phyloP scores from a whole-genome alignment of 2,113 vertebrate species.

The Mesoclemmys tuberculata region DNA sequence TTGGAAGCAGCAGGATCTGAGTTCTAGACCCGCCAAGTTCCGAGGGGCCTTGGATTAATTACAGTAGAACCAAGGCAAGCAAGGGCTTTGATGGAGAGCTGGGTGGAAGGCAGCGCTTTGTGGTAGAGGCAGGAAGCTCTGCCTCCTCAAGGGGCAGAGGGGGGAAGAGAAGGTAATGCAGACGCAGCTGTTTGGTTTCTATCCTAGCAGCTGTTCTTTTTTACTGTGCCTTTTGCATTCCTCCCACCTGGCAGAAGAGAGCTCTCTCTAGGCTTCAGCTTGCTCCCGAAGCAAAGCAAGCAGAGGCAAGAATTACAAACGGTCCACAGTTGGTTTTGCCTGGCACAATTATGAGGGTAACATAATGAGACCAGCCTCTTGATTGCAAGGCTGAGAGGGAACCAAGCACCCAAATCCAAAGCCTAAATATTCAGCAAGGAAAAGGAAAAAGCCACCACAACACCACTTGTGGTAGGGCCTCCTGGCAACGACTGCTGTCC shows the following conservation, averaged over 20 bases:
- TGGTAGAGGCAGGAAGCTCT: neutral
- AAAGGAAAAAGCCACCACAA: neutral
- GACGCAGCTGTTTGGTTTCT: neutral
- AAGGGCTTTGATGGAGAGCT: neutral
- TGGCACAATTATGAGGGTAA: neutral
- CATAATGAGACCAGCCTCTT: neutral
- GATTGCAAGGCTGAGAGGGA: neutral
- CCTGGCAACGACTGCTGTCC: neutral
- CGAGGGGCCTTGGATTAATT: neutral
- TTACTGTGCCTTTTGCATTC: neutral
- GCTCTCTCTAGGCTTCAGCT: neutral
- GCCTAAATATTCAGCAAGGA: neutral
- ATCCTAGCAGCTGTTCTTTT: neutral
- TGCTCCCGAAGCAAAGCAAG: neutral
- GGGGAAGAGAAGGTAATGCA: neutral
- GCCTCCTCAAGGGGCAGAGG: neutral
- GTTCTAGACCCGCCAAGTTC: neutral
- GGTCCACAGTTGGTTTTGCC: neutral
- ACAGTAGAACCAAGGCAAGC: neutral
- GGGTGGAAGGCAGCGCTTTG: neutral
- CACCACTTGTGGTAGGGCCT: neutral
- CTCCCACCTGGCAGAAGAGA: neutral
- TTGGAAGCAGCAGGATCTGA: neutral
- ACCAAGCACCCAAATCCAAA: neutral
- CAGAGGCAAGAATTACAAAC: neutral